Base-by-base conservation (phyloP, 2,888 invertebrate species). In the Odontocerum albicorne region DNA sequence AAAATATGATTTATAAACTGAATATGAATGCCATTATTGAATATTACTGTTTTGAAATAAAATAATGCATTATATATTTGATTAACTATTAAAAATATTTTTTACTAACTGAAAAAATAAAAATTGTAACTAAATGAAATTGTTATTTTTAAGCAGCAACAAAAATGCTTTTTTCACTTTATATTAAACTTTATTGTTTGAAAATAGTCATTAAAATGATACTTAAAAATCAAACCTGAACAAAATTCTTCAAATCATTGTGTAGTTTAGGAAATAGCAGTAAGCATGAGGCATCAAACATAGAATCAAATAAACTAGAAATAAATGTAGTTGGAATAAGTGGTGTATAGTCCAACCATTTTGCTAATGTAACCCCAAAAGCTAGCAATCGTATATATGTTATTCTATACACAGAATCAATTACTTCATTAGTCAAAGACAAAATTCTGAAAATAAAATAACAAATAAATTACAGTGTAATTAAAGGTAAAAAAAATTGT, bases 301-400 rank as follows among this genome's bases (percentile, higher is more conserved):
- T 8, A 10, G 49, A 51, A 32, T 46, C 47, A 19, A 35, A 52
- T 35, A 58, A 31, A 51, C 52, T 52, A 1, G 60, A 52, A 2
- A 32, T 43, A 19, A 58, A 55, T 15, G 46, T 49, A 13, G 32
- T 22, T n/a, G 60, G 60, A 35, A 60, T 31, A 13, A 60, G 27
- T 1, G 45, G 31, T 3, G 57, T 16, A 69, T 36, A 72, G 47
- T 2, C 78, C 77, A 17, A 80, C 69, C 31, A 76, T 64, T 54
- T 66, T 66, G 33, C 68, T 65, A 52, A 77, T 62, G 13, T 77
- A 64, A 61, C 70, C 69, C 3, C 68, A 65, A 59, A 71, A 68
- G 43, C 68, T 27, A 78, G 60, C 50, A 80, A 64, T 62, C 72
- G 72, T n/a, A 81, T 64, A 61, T 80, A 77, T 1, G 72, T 70